Evolutionary conservation across 2,888 invertebrate species (phyloP).

Genomic region (Gandaritis pyraliata): DNA sequence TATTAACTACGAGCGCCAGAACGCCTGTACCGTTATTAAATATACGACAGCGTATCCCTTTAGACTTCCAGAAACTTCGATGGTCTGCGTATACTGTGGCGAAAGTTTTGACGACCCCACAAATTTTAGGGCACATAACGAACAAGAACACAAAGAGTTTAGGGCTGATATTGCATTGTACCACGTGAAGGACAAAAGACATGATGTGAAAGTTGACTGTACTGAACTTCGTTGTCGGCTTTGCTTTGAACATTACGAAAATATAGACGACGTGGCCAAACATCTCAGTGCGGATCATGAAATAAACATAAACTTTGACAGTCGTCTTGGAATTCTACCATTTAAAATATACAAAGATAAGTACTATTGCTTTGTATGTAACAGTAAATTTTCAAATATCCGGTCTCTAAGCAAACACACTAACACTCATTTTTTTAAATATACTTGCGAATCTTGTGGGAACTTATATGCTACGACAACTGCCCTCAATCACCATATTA

Average conservation of each 20-base stretch:
- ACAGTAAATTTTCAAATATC: slow-evolving; percentile 50
- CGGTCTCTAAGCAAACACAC: slow-evolving; percentile 56
- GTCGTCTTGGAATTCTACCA: slow-evolving; percentile 54
- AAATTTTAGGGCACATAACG: slow-evolving; percentile 52
- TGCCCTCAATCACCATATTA: slow-evolving; percentile 49
- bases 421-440: slow-evolving; percentile 54
- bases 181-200: slow-evolving; percentile 42
- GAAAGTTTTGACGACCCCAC: slow-evolving; percentile 51
- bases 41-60: slow-evolving; percentile 62
- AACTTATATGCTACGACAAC: slow-evolving; percentile 51
- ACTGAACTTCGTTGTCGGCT: slow-evolving; percentile 56
- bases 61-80: slow-evolving; percentile 54
- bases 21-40: slow-evolving; percentile 55
- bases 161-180: slow-evolving; percentile 47
- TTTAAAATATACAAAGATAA: slow-evolving; percentile 51
- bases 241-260: slow-evolving; percentile 45
- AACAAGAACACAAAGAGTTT: slow-evolving; percentile 48
- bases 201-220: slow-evolving; percentile 50
- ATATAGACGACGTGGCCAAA: slow-evolving; percentile 46
- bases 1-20: slow-evolving; percentile 50
- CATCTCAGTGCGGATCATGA: slow-evolving; percentile 53
- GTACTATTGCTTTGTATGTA: slow-evolving; percentile 52
- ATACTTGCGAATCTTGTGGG: slow-evolving; percentile 59
- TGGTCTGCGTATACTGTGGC: slow-evolving; percentile 60
- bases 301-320: slow-evolving; percentile 45